Evolutionary conservation across 2,113 vertebrate species (phyloP).

Genomic region (Caretta caretta): DNA sequence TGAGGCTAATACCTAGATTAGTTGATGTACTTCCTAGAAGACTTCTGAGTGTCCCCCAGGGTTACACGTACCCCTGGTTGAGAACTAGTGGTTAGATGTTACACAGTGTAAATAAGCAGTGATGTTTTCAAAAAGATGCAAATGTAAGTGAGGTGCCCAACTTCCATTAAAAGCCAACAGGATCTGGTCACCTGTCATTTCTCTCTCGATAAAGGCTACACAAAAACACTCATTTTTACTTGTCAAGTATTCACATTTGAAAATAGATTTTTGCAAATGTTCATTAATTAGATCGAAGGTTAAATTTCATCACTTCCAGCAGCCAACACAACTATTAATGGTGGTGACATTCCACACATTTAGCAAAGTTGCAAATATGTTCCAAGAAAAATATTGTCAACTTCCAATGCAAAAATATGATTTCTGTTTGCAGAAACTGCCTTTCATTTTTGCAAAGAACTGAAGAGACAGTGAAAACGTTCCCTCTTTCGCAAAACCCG

Average conservation of each 20-base stretch:
- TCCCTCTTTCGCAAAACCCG: neutral
- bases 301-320: neutral
- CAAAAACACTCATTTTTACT: neutral
- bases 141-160: neutral
- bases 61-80: too few species aligned
- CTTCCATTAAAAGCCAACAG: neutral
- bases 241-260: neutral
- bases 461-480: neutral
- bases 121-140: neutral
- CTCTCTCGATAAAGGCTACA: fast-evolving
- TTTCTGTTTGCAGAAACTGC: neutral
- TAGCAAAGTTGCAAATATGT: neutral
- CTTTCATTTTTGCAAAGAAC: neutral
- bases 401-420: neutral
- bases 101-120: neutral
- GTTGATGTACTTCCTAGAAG: too few species aligned
- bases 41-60: too few species aligned
- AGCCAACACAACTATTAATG: neutral
- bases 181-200: neutral
- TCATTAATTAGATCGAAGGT: neutral
- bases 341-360: neutral
- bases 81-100: too few species aligned
- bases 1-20: too few species aligned
- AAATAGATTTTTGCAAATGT: neutral
- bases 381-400: neutral